Evolutionary conservation across 2,888 invertebrate species (phyloP), one percentile per base, ranked within the genome.

Genomic region (Onthophagus sagittarius): DNA sequence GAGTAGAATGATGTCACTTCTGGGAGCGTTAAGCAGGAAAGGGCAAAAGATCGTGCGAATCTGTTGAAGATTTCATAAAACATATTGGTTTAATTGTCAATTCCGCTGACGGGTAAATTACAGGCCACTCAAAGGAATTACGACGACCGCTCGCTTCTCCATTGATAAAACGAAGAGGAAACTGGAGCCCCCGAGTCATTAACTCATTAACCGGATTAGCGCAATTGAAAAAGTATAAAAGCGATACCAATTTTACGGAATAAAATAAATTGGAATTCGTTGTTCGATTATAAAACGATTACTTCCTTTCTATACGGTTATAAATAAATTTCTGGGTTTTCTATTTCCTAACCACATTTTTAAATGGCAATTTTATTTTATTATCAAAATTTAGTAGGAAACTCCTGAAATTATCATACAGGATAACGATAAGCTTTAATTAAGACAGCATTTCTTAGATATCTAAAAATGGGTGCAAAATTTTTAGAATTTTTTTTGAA

Each of bases 21-120:
- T 53, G 39, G 39, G 39, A 53, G 39, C 39, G 39, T 53, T 53
- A 53, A 53, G 39, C 63, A 15, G 31, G 67, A 67, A 31, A 72
- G 77, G 75, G 74, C 77, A 78, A 74, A 74, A 72, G 77, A 78
- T 78, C 77, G 77, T 78, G 77, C 77, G 77, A 78, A 78, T 77
- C 77, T 77, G 75, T 78, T 75, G 75, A 78, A 78, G 77, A 78
- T 78, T 78, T 78, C 75, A 75, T 75, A 76, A 76, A 78, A 74
- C 76, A 75, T 76, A 78, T 77, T 76, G 75, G 72, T 73, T 72
- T 75, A 78, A 78, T 78, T 78, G 76, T 73, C 75, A 73, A 75
- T 75, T 75, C 70, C 75, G 70, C 72, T 74, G 74, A 72, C 74
- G 70, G 72, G 74, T 72, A 72, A 74, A 74, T 74, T 74, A 74